Conservation (phyloP, 1,140 invertebrate species). For the Popillia japonica region DNA sequence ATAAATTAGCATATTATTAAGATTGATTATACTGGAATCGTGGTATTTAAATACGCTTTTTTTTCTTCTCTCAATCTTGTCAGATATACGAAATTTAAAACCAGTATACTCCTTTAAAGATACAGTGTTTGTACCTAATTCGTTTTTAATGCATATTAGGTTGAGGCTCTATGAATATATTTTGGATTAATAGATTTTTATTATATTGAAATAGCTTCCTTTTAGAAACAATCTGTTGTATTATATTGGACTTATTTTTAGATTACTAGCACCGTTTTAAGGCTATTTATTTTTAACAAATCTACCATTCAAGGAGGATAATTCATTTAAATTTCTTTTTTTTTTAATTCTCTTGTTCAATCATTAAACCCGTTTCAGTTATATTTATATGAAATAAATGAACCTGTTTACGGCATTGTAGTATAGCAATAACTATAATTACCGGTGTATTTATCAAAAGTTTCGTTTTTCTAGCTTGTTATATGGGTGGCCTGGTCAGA, state of each 20-base stretch:
- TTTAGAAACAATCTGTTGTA: too few relatives aligned
- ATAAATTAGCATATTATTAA: slow-evolving; percentile 31
- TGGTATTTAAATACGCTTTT: slow-evolving; percentile 11
- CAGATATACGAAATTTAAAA: slow-evolving; percentile 6
- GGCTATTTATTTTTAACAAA: too few relatives aligned
- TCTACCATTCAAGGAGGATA: too few relatives aligned
- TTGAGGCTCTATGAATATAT: background rate
- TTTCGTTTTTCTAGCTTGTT: background rate
- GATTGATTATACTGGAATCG: slow-evolving; percentile 6
- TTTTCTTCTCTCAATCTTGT: background rate
- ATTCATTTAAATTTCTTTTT: too few relatives aligned
- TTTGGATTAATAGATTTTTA: too few relatives aligned
- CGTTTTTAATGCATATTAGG: slow-evolving; percentile 28
- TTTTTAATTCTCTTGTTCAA: background rate
- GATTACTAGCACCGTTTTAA: too few relatives aligned
- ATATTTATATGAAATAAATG: slow-evolving; percentile 8
- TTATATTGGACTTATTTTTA: too few relatives aligned
- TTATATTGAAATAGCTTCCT: too few relatives aligned
- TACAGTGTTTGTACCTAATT: background rate
- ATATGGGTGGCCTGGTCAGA: background rate
- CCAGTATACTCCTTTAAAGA: background rate
- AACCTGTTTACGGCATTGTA: background rate
- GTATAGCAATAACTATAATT: background rate
- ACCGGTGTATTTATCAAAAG: background rate
- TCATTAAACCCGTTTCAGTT: background rate